Percentiles rank a stretch among this genome's conserved stretches.
These are phyloP conservation scores for Hyles vespertilio DNA, from an alignment of 1,140 invertebrate species.

Conservation along the genomic window DNA sequence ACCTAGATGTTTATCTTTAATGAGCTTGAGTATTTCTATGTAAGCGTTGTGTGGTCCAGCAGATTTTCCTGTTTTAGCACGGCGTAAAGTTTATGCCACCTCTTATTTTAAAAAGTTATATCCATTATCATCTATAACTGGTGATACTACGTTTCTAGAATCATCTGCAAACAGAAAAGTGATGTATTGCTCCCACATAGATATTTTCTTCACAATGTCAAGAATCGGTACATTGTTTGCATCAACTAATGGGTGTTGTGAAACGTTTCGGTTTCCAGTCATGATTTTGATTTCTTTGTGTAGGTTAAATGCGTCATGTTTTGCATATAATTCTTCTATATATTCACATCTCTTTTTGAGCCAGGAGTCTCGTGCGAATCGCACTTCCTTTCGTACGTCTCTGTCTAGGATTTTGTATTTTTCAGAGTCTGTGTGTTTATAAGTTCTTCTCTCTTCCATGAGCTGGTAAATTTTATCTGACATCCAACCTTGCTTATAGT, in stretches of 20 bases:
- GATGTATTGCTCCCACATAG: neutral
- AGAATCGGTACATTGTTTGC: neutral
- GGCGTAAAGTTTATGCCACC: neutral
- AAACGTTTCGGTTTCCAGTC: neutral
- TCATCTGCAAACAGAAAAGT: neutral
- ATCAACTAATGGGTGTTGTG: neutral
- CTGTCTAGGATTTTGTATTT: no score
- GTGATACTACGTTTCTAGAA: neutral
- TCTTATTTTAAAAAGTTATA: neutral
- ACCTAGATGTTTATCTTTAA: neutral
- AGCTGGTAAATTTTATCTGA: no score
- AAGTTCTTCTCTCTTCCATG: no score
- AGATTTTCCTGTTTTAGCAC: neutral
- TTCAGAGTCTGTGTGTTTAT: no score
- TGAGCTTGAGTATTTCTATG: neutral
- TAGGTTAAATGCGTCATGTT: conserved; percentile 27
- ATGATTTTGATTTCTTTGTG: conserved; percentile 17
- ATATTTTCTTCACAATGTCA: neutral
- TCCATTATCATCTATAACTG: neutral
- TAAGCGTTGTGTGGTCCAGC: neutral
- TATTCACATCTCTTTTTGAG: conserved; percentile 16
- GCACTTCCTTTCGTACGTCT: no score
- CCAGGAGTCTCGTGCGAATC: no score
- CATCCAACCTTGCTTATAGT: no score
- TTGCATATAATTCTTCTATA: conserved; percentile 16